These are phyloP conservation scores for Trypoxylon attenuatum DNA, from an alignment of 2,888 invertebrate genomes.

Conservation along the genomic window DNA sequence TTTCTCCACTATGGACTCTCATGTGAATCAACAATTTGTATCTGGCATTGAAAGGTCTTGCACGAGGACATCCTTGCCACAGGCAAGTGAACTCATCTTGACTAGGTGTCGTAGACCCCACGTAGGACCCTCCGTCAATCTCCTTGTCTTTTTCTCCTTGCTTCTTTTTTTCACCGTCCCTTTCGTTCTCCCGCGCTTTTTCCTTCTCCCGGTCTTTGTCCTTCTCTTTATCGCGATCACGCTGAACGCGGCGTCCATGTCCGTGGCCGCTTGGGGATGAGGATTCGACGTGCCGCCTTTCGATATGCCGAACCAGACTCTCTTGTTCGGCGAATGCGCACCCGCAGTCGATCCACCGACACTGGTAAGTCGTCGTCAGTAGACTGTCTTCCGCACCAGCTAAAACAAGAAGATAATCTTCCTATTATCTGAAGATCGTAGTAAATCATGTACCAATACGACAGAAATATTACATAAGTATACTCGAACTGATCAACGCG, in stretches of 20 bases:
- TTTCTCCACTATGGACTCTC: constrained; percentile 98
- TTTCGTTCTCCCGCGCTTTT: too few relatives aligned
- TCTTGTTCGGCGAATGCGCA: constrained; percentile 87
- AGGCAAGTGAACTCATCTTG: constrained; percentile 91
- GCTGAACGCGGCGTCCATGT: constrained; percentile 59
- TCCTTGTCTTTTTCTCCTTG: too few relatives aligned
- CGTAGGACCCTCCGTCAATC: too few relatives aligned
- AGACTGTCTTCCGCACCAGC: constrained; percentile 60
- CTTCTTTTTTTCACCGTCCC: too few relatives aligned
- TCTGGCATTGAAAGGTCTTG: constrained; percentile 96
- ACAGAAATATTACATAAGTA: not conserved
- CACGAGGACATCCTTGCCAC: constrained; percentile 94
- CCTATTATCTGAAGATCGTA: too few relatives aligned
- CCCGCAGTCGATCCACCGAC: constrained; percentile 92
- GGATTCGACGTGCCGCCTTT: constrained; percentile 89
- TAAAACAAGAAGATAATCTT: constrained; percentile 40
- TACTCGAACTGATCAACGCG: not conserved
- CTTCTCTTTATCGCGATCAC: constrained; percentile 56
- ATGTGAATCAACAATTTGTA: constrained; percentile 98
- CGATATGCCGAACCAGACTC: constrained; percentile 88
- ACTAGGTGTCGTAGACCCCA: constrained; percentile 6
- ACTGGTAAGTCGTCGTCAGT: constrained; percentile 75
- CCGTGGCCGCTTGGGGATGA: constrained; percentile 63
- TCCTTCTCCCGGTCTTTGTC: constrained; percentile 34
- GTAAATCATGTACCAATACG: too few relatives aligned